Conservation (phyloP, 2,888 invertebrate genomes). For the Sinhomidia bicolor region DNA sequence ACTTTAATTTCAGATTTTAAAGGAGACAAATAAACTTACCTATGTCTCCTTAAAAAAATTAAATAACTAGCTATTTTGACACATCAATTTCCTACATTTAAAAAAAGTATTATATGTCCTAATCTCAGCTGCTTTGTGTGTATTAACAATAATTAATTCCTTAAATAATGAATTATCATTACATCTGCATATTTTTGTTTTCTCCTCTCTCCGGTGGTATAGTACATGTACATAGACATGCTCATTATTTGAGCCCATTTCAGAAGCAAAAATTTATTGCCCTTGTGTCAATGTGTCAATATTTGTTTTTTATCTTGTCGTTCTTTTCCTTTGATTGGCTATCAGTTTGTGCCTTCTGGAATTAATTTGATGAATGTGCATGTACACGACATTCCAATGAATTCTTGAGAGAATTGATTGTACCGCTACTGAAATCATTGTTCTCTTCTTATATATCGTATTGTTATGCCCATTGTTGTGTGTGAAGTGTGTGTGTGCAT, state of each 20-base stretch:
- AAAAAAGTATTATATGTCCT: too few species aligned
- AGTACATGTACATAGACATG: too few species aligned
- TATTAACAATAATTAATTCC: too few species aligned
- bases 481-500: background rate
- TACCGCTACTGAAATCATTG: background rate
- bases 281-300: conserved; percentile 59
- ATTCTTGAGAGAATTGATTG: background rate
- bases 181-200: background rate
- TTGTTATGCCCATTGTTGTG: background rate
- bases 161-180: too few species aligned
- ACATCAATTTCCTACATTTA: too few species aligned
- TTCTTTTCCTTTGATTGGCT: conserved; percentile 21
- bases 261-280: conserved; percentile 26
- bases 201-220: background rate
- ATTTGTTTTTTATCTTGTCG: conserved; percentile 55
- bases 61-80: too few species aligned
- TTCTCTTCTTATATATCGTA: background rate
- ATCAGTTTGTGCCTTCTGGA: conserved; percentile 35
- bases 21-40: too few species aligned
- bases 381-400: conserved; percentile 3
- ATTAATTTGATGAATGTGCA: conserved; percentile 30
- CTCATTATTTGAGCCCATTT: background rate
- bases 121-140: too few species aligned
- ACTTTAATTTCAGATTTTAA: too few species aligned
- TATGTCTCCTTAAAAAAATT: too few species aligned